Evolutionary conservation across 2,888 invertebrate species (phyloP).

Genomic region (Blastobasis adustella): DNA sequence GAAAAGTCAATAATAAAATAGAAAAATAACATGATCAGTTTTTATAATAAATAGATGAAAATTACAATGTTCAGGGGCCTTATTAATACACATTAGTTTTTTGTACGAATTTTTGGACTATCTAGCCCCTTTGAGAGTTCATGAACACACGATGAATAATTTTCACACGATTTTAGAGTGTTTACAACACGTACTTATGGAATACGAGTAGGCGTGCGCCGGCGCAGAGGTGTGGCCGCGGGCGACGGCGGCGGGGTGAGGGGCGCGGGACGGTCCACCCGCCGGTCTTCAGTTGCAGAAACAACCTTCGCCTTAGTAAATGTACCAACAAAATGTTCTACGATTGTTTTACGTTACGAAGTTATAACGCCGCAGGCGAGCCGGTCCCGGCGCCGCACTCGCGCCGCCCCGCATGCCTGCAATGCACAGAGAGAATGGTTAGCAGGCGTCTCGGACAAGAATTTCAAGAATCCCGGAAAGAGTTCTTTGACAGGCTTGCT

Average conservation of each 20-base stretch:
- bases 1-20: conserved; percentile 33
- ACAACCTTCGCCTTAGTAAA: conserved; percentile 65
- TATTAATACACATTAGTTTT: neutral
- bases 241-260: conserved; percentile 34
- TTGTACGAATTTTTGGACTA: neutral
- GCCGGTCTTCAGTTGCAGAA: conserved; percentile 46
- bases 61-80: neutral
- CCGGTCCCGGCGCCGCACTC: conserved; percentile 27
- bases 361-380: conserved; percentile 34
- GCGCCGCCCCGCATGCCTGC: conserved; percentile 51
- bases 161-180: conserved; percentile 30
- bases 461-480: too few relatives aligned
- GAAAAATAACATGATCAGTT: conserved; percentile 16
- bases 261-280: conserved; percentile 22
- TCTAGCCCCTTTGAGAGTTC: conserved; percentile 8
- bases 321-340: conserved; percentile 71
- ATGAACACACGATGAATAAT: conserved; percentile 13
- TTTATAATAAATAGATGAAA: conserved; percentile 1
- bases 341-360: conserved; percentile 40
- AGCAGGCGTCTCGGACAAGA: too few relatives aligned
- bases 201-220: conserved; percentile 23
- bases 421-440: conserved; percentile 7
- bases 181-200: conserved; percentile 33
- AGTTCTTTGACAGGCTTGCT: too few relatives aligned
- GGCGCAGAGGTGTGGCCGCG: conserved; percentile 28